Base-by-base conservation (phyloP, 2,113 vertebrate species). In the Rhinolophus ferrumequinum region DNA sequence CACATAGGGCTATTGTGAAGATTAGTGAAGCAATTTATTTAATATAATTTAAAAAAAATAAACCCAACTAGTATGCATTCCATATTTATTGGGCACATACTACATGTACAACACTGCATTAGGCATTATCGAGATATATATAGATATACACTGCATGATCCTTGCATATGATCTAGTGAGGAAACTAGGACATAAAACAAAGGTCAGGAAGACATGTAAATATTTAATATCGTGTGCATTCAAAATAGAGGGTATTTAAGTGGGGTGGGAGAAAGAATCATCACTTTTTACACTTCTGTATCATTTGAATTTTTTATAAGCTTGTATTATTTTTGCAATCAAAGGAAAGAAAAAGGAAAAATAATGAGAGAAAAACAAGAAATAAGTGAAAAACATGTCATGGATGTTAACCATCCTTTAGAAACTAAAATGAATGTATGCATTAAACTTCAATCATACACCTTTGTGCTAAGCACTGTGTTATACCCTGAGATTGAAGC, bases 331-430 rank as follows among this genome's bases (percentile, higher is more conserved):
- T 84, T 88, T 80, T 77, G 13, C 14, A 79, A 80, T 30, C 19
- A 85, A 90, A 93, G 77, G 19, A n/a, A 70, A 50, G 22, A 47
- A 47, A 86, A 35, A 72, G 52, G 30, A 47, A 44, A 82, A 66
- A 47, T 50, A 72, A 38, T 19, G 92, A 72, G 28, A 83, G 12
- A 87, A 95, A 54, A 92, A 87, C 64, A 87, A 72, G n/a, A 70
- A 96, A 79, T 50, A 21, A 67, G 15, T 84, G 2, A 28, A 76
- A 38, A 84, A 64, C 22, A 67, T 56, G 0, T 76, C 38, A 77
- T 73, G 10, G 4, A 33, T 22, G 21, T n/a, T 56, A 60, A 22
- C 54, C 30, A 82, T 18, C 35, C 12, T 76, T 73, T 90, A 82
- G 38, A 86, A 79, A 8, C 5, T 86, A 56, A 84, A 86, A 54